Percentiles rank a stretch among this genome's conserved stretches.
These are phyloP conservation scores for Poeciliopsis occidentalis DNA, from an alignment of 2,113 vertebrate species.

Conservation along the genomic window DNA sequence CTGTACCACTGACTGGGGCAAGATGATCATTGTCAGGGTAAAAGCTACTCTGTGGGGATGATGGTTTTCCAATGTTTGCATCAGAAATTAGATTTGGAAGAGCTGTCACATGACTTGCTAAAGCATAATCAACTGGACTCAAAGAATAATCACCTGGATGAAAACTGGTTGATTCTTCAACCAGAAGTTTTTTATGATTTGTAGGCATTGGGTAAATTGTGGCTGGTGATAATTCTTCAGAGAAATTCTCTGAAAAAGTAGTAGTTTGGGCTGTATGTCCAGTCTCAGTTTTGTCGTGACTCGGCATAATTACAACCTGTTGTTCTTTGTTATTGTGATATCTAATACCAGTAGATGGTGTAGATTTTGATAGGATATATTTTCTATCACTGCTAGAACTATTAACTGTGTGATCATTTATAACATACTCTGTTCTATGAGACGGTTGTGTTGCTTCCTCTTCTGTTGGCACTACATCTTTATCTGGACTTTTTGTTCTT, in stretches of 20 bases:
- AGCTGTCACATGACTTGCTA: constrained; percentile 17
- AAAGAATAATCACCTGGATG: not conserved
- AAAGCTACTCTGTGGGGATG: not conserved
- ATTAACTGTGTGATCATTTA: constrained; percentile 11
- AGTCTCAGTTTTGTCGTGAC: constrained; percentile 49
- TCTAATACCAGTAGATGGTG: constrained; percentile 59
- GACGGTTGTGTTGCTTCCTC: no score
- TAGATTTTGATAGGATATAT: constrained; percentile 22
- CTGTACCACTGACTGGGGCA: constrained; percentile 35
- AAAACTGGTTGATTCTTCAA: constrained; percentile 15
- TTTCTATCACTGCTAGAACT: constrained; percentile 41
- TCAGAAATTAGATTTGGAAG: constrained; percentile 14
- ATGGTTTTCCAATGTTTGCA: not conserved
- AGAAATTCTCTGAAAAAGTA: constrained; percentile 17
- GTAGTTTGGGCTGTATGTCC: constrained; percentile 4
- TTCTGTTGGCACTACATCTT: no score
- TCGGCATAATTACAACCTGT: constrained; percentile 67
- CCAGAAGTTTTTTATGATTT: constrained; percentile 19
- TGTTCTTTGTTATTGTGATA: constrained; percentile 67
- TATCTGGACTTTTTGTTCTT: no score
- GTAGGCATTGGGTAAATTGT: constrained; percentile 29
- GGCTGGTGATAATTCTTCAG: constrained; percentile 19
- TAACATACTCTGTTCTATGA: no score
- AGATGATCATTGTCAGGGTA: constrained; percentile 6
- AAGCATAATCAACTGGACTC: constrained; percentile 1